These are phyloP conservation scores for Helobdella robusta DNA, from an alignment of 2,888 invertebrate species.

Conservation along the genomic window DNA sequence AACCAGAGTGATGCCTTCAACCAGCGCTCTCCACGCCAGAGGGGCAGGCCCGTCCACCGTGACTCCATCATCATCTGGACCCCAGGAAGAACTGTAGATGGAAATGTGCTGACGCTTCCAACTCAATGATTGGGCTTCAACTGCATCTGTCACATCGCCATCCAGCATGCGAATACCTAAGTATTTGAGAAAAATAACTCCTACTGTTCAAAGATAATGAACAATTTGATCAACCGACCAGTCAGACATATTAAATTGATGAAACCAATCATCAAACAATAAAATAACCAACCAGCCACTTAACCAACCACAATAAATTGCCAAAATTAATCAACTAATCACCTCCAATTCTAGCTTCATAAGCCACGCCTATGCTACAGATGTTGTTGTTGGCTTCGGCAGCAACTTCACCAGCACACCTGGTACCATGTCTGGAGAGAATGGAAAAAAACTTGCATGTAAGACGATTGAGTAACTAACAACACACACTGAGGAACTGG, in stretches of 20 bases:
- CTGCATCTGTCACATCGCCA: constrained; percentile 87
- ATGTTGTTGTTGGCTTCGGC: constrained; percentile 87
- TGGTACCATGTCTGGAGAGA: constrained; percentile 57
- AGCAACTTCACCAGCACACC: constrained; percentile 95
- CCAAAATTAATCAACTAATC: too few relatives aligned
- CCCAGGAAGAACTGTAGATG: constrained; percentile 94
- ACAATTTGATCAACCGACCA: too few relatives aligned
- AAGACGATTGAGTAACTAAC: too few relatives aligned
- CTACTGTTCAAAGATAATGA: too few relatives aligned
- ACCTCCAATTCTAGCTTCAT: constrained; percentile 85
- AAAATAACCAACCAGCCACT: too few relatives aligned
- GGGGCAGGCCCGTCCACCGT: constrained; percentile 96
- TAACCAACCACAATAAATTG: too few relatives aligned
- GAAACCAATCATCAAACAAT: too few relatives aligned
- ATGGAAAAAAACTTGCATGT: too few relatives aligned
- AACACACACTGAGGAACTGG: too few relatives aligned
- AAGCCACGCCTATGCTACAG: constrained; percentile 92
- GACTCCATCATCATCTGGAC: constrained; percentile 94
- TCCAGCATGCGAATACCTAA: constrained; percentile 87
- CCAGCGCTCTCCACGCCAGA: constrained; percentile 83
- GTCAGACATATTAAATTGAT: too few relatives aligned
- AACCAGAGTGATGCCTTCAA: constrained; percentile 68
- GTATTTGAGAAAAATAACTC: too few relatives aligned
- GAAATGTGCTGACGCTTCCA: constrained; percentile 92
- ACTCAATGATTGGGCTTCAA: constrained; percentile 87